Base-by-base conservation (phyloP, 2,888 invertebrate genomes). In the Dryococelus australis region DNA sequence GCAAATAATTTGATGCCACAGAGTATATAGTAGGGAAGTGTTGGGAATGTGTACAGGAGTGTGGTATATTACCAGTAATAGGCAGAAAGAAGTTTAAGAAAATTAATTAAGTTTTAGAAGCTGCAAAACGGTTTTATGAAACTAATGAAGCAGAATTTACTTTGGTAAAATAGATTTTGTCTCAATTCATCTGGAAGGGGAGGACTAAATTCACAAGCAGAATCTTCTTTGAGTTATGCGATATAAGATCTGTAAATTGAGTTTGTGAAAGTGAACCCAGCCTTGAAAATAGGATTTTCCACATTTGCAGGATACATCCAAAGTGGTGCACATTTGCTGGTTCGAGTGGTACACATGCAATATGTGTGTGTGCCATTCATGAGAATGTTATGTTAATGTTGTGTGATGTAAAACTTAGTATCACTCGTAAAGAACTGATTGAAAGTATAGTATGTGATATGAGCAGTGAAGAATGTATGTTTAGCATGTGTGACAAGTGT, bases 101-200 rank as follows among this genome's bases (percentile, higher is more conserved):
- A 51, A n/a, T 89, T 3, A 85, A 80, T 35, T 86, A 86, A 65
- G 88, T 88, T 85, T 86, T 85, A 53, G 84, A 35, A 81, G 79
- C 16, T 0, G 47, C 16, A 1, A 47, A 47, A 16, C 85, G 43
- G n/a, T 89, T 89, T 83, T 89, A 80, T 35, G 84, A 87, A 84
- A 80, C 47, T 43, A 47, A 85, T 83, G 85, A 87, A 24, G 88
- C 88, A 84, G 85, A 12, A 87, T 85, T 65, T 87, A 88, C 88
- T 89, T 89, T n/a, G n/a, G 90, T 89, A 26, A 88, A 86, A 89
- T 89, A 87, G 90, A 89, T 84, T 89, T 28, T 86, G 88, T 89
- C 16, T 86, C 87, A 20, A 84, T 88, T 28, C 53, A 79, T 43
- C 27, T 78, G 27, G 84, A 43, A 35, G 43, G 43, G n/a, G 78